Evolutionary conservation across 2,888 invertebrate species (phyloP).

Genomic region (Leucophenga montana): DNA sequence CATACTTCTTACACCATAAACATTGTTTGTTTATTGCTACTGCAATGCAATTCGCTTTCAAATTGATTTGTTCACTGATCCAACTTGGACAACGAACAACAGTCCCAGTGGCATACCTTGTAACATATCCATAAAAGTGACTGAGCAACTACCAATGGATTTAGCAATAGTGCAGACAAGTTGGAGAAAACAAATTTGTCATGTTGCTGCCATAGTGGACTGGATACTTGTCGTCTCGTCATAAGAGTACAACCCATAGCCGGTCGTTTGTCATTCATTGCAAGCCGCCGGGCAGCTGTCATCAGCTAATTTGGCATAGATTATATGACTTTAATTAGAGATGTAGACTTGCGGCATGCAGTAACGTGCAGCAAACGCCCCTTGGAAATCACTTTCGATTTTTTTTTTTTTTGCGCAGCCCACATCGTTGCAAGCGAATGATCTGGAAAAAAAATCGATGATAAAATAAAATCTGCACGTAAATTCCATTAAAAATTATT

Average conservation of each 20-base stretch:
- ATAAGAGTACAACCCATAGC: slow-evolving; percentile 2
- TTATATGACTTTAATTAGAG: slow-evolving; percentile 61
- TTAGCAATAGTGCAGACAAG: slow-evolving; percentile 27
- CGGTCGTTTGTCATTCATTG: neutral
- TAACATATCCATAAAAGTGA: neutral
- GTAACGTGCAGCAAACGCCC: slow-evolving; percentile 30
- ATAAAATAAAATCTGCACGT: slow-evolving; percentile 55
- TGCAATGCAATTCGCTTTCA: neutral
- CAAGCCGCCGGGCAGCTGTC: slow-evolving; percentile 36
- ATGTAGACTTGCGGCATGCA: slow-evolving; percentile 34
- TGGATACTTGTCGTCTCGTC: slow-evolving; percentile 34
- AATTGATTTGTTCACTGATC: slow-evolving; percentile 16
- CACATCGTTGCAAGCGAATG: neutral
- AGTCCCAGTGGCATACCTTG: slow-evolving; percentile 8
- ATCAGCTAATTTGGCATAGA: slow-evolving; percentile 62
- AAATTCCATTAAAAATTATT: slow-evolving; percentile 62
- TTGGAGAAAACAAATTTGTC: slow-evolving; percentile 62
- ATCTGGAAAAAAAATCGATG: neutral
- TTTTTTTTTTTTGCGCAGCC: slow-evolving; percentile 21
- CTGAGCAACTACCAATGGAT: slow-evolving; percentile 29
- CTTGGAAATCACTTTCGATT: slow-evolving; percentile 39
- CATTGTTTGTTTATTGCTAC: too few relatives aligned
- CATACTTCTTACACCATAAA: too few relatives aligned
- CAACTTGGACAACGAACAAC: neutral
- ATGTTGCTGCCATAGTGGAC: slow-evolving; percentile 57